Conservation (phyloP, 2,113 vertebrate species). For the Hirundichthys speculiger region DNA sequence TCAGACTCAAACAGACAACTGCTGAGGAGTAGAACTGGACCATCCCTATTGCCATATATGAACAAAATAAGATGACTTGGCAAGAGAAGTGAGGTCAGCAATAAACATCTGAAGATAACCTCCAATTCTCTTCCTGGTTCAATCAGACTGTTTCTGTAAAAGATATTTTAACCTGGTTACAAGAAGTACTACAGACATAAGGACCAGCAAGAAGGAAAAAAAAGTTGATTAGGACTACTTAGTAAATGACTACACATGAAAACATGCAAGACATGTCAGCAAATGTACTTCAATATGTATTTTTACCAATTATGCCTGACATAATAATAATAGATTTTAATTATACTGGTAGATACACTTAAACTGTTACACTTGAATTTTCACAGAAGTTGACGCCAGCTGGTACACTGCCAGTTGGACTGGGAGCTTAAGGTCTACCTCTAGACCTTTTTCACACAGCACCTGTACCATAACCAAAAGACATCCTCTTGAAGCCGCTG, state of each 20-base stretch:
- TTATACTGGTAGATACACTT: not conserved
- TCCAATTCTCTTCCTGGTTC: slow-evolving; percentile 56
- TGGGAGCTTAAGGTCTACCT: slow-evolving; percentile 1
- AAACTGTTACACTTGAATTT: slow-evolving; percentile 4
- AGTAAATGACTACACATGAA: not conserved
- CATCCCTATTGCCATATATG: slow-evolving; percentile 78
- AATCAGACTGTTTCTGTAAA: slow-evolving; percentile 49
- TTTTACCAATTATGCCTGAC: slow-evolving; percentile 13
- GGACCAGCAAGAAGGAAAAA: slow-evolving; percentile 27
- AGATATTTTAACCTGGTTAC: slow-evolving; percentile 43
- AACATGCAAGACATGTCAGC: too few species aligned
- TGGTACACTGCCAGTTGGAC: not conserved
- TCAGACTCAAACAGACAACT: not conserved
- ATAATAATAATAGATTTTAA: not conserved
- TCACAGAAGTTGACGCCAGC: slow-evolving; percentile 4
- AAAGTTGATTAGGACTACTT: slow-evolving; percentile 35
- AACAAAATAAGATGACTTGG: slow-evolving; percentile 74
- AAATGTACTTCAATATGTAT: not conserved
- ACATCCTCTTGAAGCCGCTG: too few species aligned
- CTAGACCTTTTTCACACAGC: too few species aligned
- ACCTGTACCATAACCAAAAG: too few species aligned
- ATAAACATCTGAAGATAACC: slow-evolving; percentile 64
- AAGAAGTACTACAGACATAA: slow-evolving; percentile 15
- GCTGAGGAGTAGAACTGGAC: slow-evolving; percentile 53
- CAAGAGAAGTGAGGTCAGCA: slow-evolving; percentile 65